A percentile compares a stretch with the other conserved stretches of the same genome.
Evolutionary conservation across 2,797 vertebrate genomes (phyloP).

Genomic region (Xyrichtys novacula): DNA sequence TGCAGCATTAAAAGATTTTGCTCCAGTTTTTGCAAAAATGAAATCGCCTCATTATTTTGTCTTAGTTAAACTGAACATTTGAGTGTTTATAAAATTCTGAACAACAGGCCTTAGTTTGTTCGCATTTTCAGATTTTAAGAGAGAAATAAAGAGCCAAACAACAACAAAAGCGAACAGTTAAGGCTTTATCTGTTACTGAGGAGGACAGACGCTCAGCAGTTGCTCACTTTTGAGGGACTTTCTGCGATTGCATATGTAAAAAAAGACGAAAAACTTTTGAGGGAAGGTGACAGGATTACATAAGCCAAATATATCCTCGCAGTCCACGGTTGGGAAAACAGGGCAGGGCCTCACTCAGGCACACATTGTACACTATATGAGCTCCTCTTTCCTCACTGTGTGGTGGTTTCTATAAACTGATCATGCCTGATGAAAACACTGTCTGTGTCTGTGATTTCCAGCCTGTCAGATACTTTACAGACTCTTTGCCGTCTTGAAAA

Average conservation of each 20-base stretch:
- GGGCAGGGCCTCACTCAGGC: slow-evolving; percentile 30
- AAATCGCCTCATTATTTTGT: too few species aligned
- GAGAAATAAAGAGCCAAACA: too few species aligned
- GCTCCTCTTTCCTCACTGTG: slow-evolving; percentile 1
- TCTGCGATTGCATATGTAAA: neutral
- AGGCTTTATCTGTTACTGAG: too few species aligned
- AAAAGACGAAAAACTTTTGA: neutral
- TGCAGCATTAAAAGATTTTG: neutral
- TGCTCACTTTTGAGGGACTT: neutral
- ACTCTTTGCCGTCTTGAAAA: neutral
- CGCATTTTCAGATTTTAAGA: too few species aligned
- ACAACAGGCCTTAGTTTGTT: too few species aligned
- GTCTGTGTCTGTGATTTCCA: neutral
- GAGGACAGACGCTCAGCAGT: neutral
- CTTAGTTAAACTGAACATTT: too few species aligned
- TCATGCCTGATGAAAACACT: neutral
- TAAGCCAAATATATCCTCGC: slow-evolving; percentile 39
- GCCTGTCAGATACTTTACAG: neutral
- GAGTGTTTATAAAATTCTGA: too few species aligned
- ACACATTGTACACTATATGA: slow-evolving; percentile 40
- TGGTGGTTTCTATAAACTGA: neutral
- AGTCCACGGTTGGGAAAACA: slow-evolving; percentile 20
- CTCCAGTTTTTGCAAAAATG: neutral
- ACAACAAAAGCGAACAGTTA: too few species aligned
- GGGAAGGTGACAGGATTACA: slow-evolving; percentile 15